Base-by-base conservation (phyloP, 2,888 invertebrate species). In the Caenorhabditis becei region DNA sequence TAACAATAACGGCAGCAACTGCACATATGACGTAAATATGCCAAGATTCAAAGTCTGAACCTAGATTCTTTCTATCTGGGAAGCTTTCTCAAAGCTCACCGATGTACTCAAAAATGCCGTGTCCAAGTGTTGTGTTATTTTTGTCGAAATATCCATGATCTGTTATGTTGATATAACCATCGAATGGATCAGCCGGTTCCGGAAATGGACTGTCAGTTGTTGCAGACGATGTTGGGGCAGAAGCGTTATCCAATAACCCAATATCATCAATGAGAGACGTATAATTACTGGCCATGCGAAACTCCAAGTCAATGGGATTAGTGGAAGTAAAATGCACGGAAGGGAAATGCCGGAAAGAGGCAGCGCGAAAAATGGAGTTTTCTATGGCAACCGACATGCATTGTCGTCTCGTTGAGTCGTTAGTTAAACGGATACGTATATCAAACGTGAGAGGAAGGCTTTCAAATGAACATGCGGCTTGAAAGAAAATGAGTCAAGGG, bases 141-240 rank as follows among this genome's bases (percentile, higher is more conserved):
- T 37, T 20, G 24, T 58, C 58, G 2, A 58, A 32, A 24, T 28
- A 18, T 14, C n/a, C 67, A 35, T 51, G n/a, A 23, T 79, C 78
- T 1, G 53, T 63, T 0, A 37, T 47, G 61, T 71, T 72, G 2
- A 66, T 44, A 37, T 67, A 54, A 16, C 18, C 61, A 5, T 61
- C 72, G 56, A 79, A 79, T n/a, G 72, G 72, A 32, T 79, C 79
- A 0, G 54, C 79, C 8, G 72, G 79, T 1, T 24, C 26, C 24
- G 79, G 72, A n/a, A 79, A 79, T 16, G 61, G 66, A 35, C 5
- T 35, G 0, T 70, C 63, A 10, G 74, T 70, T n/a, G n/a, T n/a
- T n/a, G n/a, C n/a, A 20, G 24, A 41, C 24, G 44, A 1, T 37
- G 26, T n/a, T 14, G 18, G 23, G 4, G 47, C 14, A n/a, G 71